Conservation (phyloP, 2,888 invertebrate species). For the Gerosis bhagava region DNA sequence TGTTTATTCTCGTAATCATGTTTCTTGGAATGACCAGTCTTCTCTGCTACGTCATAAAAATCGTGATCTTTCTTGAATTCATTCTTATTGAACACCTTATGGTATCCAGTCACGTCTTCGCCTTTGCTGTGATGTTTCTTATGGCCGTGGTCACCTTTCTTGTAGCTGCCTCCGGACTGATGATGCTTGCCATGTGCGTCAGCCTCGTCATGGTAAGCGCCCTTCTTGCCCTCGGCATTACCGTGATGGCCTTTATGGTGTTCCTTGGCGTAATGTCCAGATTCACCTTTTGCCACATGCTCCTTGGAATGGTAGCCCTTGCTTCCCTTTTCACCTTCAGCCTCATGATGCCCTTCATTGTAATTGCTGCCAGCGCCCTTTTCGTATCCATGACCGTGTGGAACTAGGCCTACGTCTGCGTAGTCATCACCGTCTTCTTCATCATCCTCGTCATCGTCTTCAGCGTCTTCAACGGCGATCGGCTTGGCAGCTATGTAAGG, state of each 20-base stretch:
- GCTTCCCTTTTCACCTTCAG: slow-evolving; percentile 79
- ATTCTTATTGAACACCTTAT: slow-evolving; percentile 88
- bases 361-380: slow-evolving; percentile 75
- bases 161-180: slow-evolving; percentile 72
- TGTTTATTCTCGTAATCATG: slow-evolving; percentile 81
- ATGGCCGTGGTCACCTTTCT: slow-evolving; percentile 82
- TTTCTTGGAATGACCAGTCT: slow-evolving; percentile 85
- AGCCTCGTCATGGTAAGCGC: slow-evolving; percentile 77
- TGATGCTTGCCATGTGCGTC: slow-evolving; percentile 81
- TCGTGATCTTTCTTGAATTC: slow-evolving; percentile 90
- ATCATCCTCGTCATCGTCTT: slow-evolving; percentile 54
- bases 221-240: slow-evolving; percentile 78
- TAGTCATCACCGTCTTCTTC: slow-evolving; percentile 46
- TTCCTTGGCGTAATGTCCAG: slow-evolving; percentile 79
- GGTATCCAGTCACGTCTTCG: slow-evolving; percentile 87
- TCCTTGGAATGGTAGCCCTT: slow-evolving; percentile 79
- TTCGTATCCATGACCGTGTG: slow-evolving; percentile 47
- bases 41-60: slow-evolving; percentile 88
- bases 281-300: slow-evolving; percentile 79
- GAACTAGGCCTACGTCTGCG: slow-evolving; percentile 37
- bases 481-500: slow-evolving; percentile 64
- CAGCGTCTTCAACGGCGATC: slow-evolving; percentile 54
- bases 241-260: slow-evolving; percentile 77
- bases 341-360: slow-evolving; percentile 69
- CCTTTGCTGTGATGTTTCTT: slow-evolving; percentile 86